Evolutionary conservation across 1,140 invertebrate species (phyloP).

Genomic region (Drosophila kanapiae): DNA sequence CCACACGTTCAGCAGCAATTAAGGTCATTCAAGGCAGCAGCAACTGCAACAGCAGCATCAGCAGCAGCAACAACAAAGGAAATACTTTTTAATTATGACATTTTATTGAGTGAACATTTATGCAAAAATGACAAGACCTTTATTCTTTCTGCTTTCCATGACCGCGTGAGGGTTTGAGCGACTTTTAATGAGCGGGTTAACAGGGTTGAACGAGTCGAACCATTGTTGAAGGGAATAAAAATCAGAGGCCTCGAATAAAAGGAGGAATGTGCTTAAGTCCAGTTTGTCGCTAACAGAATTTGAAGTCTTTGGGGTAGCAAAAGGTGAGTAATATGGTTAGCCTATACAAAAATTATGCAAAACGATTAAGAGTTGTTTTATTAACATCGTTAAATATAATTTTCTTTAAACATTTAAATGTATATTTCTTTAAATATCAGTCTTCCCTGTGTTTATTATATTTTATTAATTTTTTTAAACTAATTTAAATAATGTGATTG

Average conservation of each 20-base stretch:
- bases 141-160: conserved; percentile 22
- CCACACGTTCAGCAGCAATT: conserved; percentile 78
- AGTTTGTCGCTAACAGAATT: too few relatives aligned
- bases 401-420: too few relatives aligned
- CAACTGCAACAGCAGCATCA: conserved; percentile 23
- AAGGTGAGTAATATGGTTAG: too few relatives aligned
- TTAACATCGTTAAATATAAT: too few relatives aligned
- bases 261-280: not conserved
- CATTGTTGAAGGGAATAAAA: conserved; percentile 16
- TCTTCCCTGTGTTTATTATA: too few relatives aligned
- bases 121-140: conserved; percentile 61
- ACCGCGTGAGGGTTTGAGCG: conserved; percentile 10
- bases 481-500: not conserved
- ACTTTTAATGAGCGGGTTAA: conserved; percentile 49
- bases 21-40: conserved; percentile 67
- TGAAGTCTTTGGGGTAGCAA: not conserved
- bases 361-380: too few relatives aligned
- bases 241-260: not conserved
- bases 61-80: conserved; percentile 46
- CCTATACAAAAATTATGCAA: too few relatives aligned
- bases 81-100: conserved; percentile 81
- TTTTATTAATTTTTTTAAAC: not conserved
- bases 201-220: conserved; percentile 28
- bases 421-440: too few relatives aligned
- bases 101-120: conserved; percentile 82